Conservation (phyloP, 2,888 invertebrate species). For the Drosophila peninsularis region DNA sequence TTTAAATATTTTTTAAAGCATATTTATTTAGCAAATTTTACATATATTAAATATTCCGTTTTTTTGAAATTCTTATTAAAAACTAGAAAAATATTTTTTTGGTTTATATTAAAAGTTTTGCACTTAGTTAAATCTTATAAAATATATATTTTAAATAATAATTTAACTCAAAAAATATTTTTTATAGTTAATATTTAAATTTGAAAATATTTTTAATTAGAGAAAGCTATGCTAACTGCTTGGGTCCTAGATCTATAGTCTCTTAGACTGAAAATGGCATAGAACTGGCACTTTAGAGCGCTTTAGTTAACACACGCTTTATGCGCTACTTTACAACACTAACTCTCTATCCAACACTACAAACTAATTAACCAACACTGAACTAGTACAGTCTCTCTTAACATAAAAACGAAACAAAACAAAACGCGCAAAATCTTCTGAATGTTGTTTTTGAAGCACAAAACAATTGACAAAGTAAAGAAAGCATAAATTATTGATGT, state of each 20-base stretch:
- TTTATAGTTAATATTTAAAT: background rate
- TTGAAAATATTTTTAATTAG: background rate
- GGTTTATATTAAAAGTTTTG: no score
- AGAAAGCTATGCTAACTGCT: conserved; percentile 25
- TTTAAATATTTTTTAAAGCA: no score
- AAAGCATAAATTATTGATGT: conserved; percentile 27
- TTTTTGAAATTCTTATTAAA: no score
- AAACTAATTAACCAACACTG: conserved; percentile 18
- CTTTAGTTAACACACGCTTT: conserved; percentile 41
- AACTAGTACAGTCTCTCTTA: conserved; percentile 1
- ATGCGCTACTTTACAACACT: conserved; percentile 24
- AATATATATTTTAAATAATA: no score
- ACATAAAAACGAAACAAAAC: background rate
- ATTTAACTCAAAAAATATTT: no score
- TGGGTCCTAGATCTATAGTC: conserved; percentile 41
- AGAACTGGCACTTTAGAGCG: conserved; percentile 23
- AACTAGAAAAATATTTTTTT: no score
- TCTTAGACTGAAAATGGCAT: conserved; percentile 63
- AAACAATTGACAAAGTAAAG: conserved; percentile 2
- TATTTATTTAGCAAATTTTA: no score
- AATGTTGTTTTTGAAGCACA: conserved; percentile 30
- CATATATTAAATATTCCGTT: no score
- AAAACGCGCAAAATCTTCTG: conserved; percentile 19
- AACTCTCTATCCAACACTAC: conserved; percentile 16
- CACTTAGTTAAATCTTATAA: no score